Evolutionary conservation across 2,113 vertebrate species (phyloP), one percentile per base, ranked within the genome.

Genomic region (Labeo rohita): DNA sequence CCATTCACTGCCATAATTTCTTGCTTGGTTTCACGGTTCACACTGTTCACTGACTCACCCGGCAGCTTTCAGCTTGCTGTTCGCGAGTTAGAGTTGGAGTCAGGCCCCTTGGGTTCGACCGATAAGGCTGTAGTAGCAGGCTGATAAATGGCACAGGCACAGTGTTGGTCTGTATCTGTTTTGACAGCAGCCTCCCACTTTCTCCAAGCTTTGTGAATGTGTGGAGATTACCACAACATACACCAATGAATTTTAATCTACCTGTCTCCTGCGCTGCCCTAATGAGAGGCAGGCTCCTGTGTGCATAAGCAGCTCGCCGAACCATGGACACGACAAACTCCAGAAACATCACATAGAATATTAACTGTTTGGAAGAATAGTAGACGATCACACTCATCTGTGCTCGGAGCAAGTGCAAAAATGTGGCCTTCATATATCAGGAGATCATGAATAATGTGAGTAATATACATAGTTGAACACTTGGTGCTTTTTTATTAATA

Each of bases 121-220:
- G 82, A 83, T 86, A 86, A 76, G 82, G 84, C 21, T 75, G 8
- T 21, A 39, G 74, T 49, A 79, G 75, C 39, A 65, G 75, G 21
- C 75, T 84, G 87, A 84, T 84, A 76, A 88, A 88, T 84, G 47
- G 45, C 50, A 61, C 36, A 56, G 59, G 65, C 83, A 50, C 54
- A 15, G 47, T 21, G 36, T 21, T 56, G 78, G 43, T 82, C 70
- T 50, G 56, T 36, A 73, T 59, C 65, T 73, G 52, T 87, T 68
- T 68, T 85, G 81, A 87, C 83, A 75, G 83, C 49, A 52, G 15
- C 6, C 45, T 82, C 23, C 47, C 47, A 52, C 80, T 82, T 81
- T 28, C 82, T 52, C 13, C 59, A 39, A 82, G 56, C 76, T 45
- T 68, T 68, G 75, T 85, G 76, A 72, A 43, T 72, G 77, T 72